A percentile compares a stretch with the other conserved stretches of the same genome.
These are phyloP conservation scores for Tiaroga cobitis DNA, from an alignment of 2,797 vertebrate genomes.

Conservation along the genomic window DNA sequence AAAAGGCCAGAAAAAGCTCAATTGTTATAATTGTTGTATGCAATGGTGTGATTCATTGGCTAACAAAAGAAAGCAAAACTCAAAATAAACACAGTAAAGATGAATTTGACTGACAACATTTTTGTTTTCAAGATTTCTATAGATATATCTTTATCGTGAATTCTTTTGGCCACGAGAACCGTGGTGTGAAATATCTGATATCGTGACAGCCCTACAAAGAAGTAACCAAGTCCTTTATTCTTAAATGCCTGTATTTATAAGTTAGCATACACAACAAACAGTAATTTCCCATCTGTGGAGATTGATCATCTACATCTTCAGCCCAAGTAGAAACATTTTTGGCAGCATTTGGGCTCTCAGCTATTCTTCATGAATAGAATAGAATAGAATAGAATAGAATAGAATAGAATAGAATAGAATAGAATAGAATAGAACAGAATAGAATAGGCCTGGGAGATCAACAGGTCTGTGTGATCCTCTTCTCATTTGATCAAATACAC, in stretches of 20 bases:
- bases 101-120: too few relatives aligned
- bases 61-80: too few relatives aligned
- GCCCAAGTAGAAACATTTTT: conserved; percentile 18
- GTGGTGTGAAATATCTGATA: too few relatives aligned
- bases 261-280: conserved; percentile 13
- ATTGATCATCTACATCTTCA: conserved; percentile 22
- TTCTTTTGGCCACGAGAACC: too few relatives aligned
- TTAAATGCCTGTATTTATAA: background rate
- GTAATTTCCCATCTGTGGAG: background rate
- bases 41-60: too few relatives aligned
- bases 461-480: conserved; percentile 21
- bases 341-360: conserved; percentile 52
- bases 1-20: too few relatives aligned
- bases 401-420: conserved; percentile 72
- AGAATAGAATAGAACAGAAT: conserved; percentile 63
- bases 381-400: conserved; percentile 63
- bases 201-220: too few relatives aligned
- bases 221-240: background rate
- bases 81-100: too few relatives aligned
- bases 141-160: too few relatives aligned
- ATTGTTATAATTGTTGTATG: too few relatives aligned
- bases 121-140: too few relatives aligned
- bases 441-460: conserved; percentile 45
- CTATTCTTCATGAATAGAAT: conserved; percentile 63
- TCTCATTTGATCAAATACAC: conserved; percentile 1